phyloP scores from a whole-genome alignment of 1,140 invertebrate genomes.

The Hermetia illucens region DNA sequence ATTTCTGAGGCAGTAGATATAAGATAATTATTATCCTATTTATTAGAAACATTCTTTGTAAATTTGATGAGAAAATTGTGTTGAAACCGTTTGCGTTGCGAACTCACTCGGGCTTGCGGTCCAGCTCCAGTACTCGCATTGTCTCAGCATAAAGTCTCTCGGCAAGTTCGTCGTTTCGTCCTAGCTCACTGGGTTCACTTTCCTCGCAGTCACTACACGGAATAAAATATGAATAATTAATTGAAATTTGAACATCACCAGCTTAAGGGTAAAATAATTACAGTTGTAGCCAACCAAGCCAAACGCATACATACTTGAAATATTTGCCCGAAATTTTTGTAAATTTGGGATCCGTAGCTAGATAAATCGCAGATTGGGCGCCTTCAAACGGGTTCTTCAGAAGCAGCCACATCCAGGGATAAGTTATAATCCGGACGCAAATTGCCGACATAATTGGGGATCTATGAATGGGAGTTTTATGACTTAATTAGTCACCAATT shows the following conservation, averaged over 20 bases:
- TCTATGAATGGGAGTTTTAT: conserved; percentile 11
- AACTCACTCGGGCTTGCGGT: too few relatives aligned
- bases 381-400: conserved; percentile 49
- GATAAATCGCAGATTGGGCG: conserved; percentile 47
- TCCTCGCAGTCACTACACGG: conserved; percentile 38
- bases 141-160: conserved; percentile 37
- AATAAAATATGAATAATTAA: conserved; percentile 11
- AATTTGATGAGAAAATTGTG: too few relatives aligned
- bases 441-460: conserved; percentile 33
- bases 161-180: conserved; percentile 35
- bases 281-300: conserved; percentile 10
- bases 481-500: too few relatives aligned
- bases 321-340: conserved; percentile 44
- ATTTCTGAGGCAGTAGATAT: too few relatives aligned
- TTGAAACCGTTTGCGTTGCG: too few relatives aligned
- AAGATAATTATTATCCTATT: too few relatives aligned
- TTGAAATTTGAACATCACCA: too few relatives aligned
- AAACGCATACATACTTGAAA: conserved; percentile 38
- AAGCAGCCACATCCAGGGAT: conserved; percentile 49
- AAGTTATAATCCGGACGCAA: conserved; percentile 37
- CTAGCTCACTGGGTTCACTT: conserved; percentile 31
- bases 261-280: conserved; percentile 6
- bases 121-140: conserved; percentile 23
- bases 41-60: too few relatives aligned
- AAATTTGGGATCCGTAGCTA: conserved; percentile 42